Evolutionary conservation across 2,888 invertebrate species (phyloP), one percentile per base, ranked within the genome.

Genomic region (Pimpla rufipes): DNA sequence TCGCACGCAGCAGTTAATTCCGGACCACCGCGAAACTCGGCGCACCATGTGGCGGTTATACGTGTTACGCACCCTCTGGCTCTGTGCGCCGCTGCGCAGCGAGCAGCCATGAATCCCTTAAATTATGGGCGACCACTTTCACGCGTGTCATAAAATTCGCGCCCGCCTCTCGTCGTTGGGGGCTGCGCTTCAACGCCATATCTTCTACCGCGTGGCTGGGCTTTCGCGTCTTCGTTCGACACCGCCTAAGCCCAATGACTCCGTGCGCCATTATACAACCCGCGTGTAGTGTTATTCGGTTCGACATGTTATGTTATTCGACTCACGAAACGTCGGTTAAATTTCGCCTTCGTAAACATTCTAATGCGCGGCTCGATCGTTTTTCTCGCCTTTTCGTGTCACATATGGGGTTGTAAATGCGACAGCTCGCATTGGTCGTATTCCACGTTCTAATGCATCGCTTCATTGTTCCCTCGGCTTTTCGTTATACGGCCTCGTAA

Each of bases 91-190:
- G 42, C 7, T 6, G 13, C 66, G 13, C 11, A 13, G 59, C 55
- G 47, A 64, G 42, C 57, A 77, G 68, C 77, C 73, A 87, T 85
- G 88, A 87, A 89, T 89, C 89, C 88, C 83, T 85, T 87, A 89
- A 90, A 90, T 90, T 89, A 88, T 88, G 89, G 88, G 81, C 86
- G 79, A 80, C 84, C 83, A 79, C 83, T 88, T 87, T 87, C 77
- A 74, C 85, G 82, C 85, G 80, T 79, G 88, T 87, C 86, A 88
- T 89, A 89, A 90, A 90, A 87, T 87, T 85, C 73, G 76, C 77
- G 81, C 78, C 62, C 71, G 75, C 64, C 62, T 67, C 64, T 57
- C 71, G 64, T 70, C 55, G n/a, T 40, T 18, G 40, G 2, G 4
- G 8, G 50, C 52, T n/a, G n/a, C n/a, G n/a, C n/a, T n/a, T 42